phyloP scores from a whole-genome alignment of 2,888 invertebrate genomes.

The Byasa hedistus region DNA sequence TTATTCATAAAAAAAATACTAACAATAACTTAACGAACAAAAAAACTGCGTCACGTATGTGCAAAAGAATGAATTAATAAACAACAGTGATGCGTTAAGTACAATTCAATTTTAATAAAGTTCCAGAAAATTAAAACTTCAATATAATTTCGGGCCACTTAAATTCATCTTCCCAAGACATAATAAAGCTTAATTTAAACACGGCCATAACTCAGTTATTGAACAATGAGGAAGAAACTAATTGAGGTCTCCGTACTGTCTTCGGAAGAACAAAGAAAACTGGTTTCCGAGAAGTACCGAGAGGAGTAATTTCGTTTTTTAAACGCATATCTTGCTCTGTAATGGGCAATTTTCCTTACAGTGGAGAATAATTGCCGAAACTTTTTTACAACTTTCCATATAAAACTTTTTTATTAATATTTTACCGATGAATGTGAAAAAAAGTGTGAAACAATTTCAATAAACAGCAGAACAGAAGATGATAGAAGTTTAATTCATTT shows the following conservation, averaged over 20 bases:
- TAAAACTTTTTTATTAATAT: not conserved
- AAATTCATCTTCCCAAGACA: constrained; percentile 17
- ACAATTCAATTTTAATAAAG: not conserved
- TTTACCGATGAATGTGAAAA: not conserved
- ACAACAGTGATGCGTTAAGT: not conserved
- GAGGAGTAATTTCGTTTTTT: constrained; percentile 19
- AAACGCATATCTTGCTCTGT: constrained; percentile 10
- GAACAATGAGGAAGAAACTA: constrained; percentile 31
- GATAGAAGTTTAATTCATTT: not conserved
- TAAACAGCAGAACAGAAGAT: too few relatives aligned
- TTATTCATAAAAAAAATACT: too few relatives aligned
- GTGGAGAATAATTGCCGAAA: constrained; percentile 1
- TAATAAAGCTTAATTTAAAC: constrained; percentile 19
- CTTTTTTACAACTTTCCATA: not conserved
- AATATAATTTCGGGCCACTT: constrained; percentile 15
- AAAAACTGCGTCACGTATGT: not conserved
- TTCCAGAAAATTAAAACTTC: constrained; percentile 4
- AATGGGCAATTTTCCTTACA: constrained; percentile 8
- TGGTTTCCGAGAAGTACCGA: constrained; percentile 25
- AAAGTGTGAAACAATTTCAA: not conserved
- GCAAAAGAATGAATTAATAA: constrained; percentile 1
- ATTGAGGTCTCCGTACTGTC: constrained; percentile 29
- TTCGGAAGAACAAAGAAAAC: constrained; percentile 30
- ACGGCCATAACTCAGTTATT: constrained; percentile 26
- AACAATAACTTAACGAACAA: not conserved